Percentiles rank a stretch among this genome's conserved stretches.
phyloP scores from a whole-genome alignment of 2,113 vertebrate genomes.

The Podilymbus podiceps region DNA sequence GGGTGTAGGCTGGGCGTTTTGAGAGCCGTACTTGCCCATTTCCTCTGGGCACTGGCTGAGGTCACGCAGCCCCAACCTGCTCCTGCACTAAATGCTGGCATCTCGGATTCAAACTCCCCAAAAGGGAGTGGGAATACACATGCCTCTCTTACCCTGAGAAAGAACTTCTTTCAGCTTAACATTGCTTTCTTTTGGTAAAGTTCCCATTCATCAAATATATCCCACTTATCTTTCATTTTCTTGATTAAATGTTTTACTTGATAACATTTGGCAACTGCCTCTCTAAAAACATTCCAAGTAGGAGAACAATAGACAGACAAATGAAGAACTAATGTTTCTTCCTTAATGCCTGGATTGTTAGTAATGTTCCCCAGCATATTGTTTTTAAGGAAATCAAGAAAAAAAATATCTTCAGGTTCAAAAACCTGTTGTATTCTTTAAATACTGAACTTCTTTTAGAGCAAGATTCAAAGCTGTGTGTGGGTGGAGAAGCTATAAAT shows the following conservation, averaged over 20 bases:
- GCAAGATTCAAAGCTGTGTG: constrained; percentile 14
- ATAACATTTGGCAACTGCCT: constrained; percentile 35
- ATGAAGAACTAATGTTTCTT: constrained; percentile 50
- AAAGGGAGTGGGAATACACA: background rate
- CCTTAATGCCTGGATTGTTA: constrained; percentile 2
- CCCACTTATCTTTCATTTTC: constrained; percentile 31
- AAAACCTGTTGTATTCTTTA: background rate
- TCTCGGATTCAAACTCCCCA: background rate
- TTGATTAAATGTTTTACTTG: constrained; percentile 42
- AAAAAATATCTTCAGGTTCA: background rate
- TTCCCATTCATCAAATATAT: constrained; percentile 27
- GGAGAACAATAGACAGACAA: constrained; percentile 51
- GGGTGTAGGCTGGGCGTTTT: background rate
- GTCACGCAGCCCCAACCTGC: background rate
- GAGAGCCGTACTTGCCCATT: background rate
- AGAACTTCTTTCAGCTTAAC: background rate
- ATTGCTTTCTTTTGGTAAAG: constrained; percentile 21
- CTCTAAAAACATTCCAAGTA: constrained; percentile 54
- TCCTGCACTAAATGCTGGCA: background rate
- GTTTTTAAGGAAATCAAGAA: background rate
- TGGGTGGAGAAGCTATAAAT: constrained; percentile 60
- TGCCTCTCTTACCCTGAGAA: background rate
- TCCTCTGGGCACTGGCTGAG: background rate
- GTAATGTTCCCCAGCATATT: constrained; percentile 15
- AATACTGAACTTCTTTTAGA: constrained; percentile 10